phyloP scores from a whole-genome alignment of 2,113 vertebrate genomes.

The Arothron firmamentum region DNA sequence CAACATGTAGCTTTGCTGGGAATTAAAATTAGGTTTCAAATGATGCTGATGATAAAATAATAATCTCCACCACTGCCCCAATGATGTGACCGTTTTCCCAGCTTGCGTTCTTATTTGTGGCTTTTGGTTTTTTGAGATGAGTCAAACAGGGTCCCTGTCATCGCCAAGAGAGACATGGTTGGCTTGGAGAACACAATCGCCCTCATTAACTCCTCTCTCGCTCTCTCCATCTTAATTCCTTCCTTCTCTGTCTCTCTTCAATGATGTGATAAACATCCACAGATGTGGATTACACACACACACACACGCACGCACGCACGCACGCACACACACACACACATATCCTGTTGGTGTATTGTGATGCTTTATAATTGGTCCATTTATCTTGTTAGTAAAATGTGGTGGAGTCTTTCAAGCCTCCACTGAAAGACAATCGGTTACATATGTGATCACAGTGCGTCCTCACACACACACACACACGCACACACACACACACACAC shows the following conservation, averaged over 20 bases:
- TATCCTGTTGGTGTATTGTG: conserved; percentile 47
- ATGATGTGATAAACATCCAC: conserved; percentile 64
- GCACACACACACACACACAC: conserved; percentile 8
- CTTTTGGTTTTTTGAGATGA: conserved; percentile 27
- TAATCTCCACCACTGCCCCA: not conserved
- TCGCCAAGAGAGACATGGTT: conserved; percentile 40
- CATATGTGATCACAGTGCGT: conserved; percentile 47
- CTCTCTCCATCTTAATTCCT: conserved; percentile 26
- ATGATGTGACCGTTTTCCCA: not conserved
- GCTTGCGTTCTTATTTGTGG: conserved; percentile 2
- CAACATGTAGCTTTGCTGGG: too few species aligned
- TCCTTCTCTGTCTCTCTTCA: conserved; percentile 18
- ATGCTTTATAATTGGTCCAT: conserved; percentile 49
- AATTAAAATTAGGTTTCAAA: too few species aligned
- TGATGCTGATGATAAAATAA: too few species aligned
- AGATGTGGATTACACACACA: conserved; percentile 48
- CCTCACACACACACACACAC: conserved; percentile 12
- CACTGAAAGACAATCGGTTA: conserved; percentile 38
- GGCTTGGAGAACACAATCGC: conserved; percentile 52
- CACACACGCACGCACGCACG: conserved; percentile 17
- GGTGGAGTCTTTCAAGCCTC: conserved; percentile 35
- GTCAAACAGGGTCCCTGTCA: conserved; percentile 19
- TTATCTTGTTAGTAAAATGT: conserved; percentile 56
- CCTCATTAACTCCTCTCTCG: conserved; percentile 40
- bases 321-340: conserved; percentile 36